Evolutionary conservation across 2,888 invertebrate species (phyloP).

Genomic region (Volucella bombylans): DNA sequence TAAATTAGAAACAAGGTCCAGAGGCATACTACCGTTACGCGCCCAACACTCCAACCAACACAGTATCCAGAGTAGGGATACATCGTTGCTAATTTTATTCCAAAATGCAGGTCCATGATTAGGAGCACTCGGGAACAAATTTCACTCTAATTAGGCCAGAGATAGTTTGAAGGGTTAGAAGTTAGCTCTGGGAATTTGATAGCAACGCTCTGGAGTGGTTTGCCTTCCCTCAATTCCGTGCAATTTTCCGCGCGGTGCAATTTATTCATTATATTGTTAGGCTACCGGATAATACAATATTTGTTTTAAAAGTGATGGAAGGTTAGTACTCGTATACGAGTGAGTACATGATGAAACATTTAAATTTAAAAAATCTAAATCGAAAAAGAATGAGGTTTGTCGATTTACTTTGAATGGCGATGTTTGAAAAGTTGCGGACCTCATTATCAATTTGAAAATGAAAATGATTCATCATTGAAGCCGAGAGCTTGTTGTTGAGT

Average conservation of each 20-base stretch:
- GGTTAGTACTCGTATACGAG: too few species aligned
- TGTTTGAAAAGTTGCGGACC: too few species aligned
- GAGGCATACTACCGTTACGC: conserved; percentile 27
- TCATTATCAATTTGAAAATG: too few species aligned
- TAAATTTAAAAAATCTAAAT: too few species aligned
- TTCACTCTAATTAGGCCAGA: conserved; percentile 57
- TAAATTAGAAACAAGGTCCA: conserved; percentile 70
- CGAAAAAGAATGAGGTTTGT: too few species aligned
- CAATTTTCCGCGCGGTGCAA: conserved; percentile 30
- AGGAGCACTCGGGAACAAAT: conserved; percentile 57
- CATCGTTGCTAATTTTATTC: conserved; percentile 65
- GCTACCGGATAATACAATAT: not conserved
- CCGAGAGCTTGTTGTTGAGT: too few species aligned
- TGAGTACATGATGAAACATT: too few species aligned
- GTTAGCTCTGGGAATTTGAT: conserved; percentile 23
- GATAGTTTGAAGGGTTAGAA: conserved; percentile 14
- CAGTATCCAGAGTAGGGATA: conserved; percentile 26
- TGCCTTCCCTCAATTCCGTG: not conserved
- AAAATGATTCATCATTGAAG: too few species aligned
- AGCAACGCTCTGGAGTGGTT: not conserved
- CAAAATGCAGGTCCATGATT: conserved; percentile 59
- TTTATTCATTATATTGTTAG: conserved; percentile 26
- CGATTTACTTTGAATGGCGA: too few species aligned
- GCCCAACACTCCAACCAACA: conserved; percentile 10
- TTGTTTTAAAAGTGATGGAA: too few species aligned